phyloP scores from a whole-genome alignment of 2,888 invertebrate species.

The Pocota personata region DNA sequence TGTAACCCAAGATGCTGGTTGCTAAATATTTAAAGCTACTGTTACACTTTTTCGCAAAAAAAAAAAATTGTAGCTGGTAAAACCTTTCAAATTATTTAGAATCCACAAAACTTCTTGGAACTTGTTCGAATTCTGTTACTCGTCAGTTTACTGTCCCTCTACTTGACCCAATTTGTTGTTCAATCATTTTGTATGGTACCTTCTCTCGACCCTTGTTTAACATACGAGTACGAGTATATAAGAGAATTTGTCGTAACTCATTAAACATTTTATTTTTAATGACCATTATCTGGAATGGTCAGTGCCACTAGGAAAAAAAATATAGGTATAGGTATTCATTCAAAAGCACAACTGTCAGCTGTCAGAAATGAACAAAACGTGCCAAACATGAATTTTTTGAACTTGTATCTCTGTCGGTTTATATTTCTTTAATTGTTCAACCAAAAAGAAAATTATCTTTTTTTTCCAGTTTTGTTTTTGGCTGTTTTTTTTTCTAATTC shows the following conservation, averaged over 20 bases:
- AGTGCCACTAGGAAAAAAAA: constrained; percentile 7
- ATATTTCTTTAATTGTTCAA: constrained; percentile 16
- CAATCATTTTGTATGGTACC: background rate
- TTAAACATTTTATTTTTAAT: background rate
- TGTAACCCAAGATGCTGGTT: constrained; percentile 51
- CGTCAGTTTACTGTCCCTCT: background rate
- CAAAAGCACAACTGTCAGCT: background rate
- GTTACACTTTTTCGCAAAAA: constrained; percentile 35
- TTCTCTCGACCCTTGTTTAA: background rate
- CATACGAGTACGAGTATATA: too few species aligned
- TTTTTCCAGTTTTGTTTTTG: background rate
- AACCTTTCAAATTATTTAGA: constrained; percentile 11
- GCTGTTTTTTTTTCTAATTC: constrained; percentile 32
- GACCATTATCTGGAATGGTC: background rate
- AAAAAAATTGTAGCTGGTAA: background rate
- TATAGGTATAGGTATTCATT: background rate
- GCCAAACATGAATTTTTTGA: constrained; percentile 13
- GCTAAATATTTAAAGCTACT: constrained; percentile 43
- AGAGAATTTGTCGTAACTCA: constrained; percentile 6
- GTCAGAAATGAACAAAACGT: constrained; percentile 33
- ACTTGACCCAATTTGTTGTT: constrained; percentile 41
- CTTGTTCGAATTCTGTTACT: background rate
- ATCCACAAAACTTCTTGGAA: constrained; percentile 42
- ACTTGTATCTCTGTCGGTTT: background rate
- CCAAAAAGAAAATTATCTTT: background rate